Base-by-base conservation (phyloP, 2,113 vertebrate genomes). In the Taxidea taxus region DNA sequence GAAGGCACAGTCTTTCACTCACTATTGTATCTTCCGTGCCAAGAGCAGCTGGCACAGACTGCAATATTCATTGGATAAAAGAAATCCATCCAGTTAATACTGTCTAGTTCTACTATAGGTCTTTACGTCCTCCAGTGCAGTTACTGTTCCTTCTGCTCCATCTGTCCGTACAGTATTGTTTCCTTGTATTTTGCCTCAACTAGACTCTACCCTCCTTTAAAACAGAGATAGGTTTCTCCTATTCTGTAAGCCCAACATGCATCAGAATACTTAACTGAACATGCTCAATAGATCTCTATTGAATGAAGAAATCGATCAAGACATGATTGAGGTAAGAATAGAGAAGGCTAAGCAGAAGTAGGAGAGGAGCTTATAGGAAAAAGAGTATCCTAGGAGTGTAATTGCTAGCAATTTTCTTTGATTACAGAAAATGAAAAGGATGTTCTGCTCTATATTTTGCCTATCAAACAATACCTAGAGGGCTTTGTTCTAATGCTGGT, bases 381-480 rank as follows among this genome's bases (percentile, higher is more conserved):
- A 90, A 94, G 68, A 31, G 20, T 39, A 31, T 51, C 90, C n/a
- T 83, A 10, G 4, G 47, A 77, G 62, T 54, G 23, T 91, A 84
- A 97, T 85, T 72, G 68, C 89, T 31, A n/a, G 39, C 83, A 77
- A 96, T 97, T 96, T 91, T 47, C 87, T 42, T 68, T 96, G 90
- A 85, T 93, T 96, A 87, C 11, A 92, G 83, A 90, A 98, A 97
- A 98, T 85, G 16, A 16, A 93, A 90, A 91, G 93, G 49, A 60
- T 51, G 10, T 68, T 84, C 47, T 62, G 13, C 68, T 94, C 81
- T 54, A 23, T 29, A 64, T 83, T 95, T 87, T 83, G 74, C 44
- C 25, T 37, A 20, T 66, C 94, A 92, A 75, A 94, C 88, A 97
- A 84, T 56, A 78, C 62, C 37, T 75, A 37, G 18, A 93, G 66